Conservation (phyloP, 2,113 vertebrate species). For the Poeciliopsis retropinna region DNA sequence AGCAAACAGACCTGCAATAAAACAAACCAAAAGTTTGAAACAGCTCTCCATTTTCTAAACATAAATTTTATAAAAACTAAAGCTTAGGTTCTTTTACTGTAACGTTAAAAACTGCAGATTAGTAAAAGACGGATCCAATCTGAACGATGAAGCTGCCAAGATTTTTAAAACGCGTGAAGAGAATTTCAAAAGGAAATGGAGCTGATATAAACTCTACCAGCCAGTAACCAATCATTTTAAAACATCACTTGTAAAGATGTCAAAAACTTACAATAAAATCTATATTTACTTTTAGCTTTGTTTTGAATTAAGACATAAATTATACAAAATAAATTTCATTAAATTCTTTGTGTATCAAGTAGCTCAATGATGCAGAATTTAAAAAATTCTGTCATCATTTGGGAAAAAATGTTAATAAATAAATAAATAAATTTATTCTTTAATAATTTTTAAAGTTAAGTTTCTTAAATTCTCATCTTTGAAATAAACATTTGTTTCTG, state of each 20-base stretch:
- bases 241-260: background rate
- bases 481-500: background rate
- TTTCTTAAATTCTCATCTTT: background rate
- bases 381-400: too few relatives aligned
- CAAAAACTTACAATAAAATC: background rate
- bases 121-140: background rate
- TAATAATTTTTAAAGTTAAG: background rate
- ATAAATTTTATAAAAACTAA: background rate
- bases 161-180: too few relatives aligned
- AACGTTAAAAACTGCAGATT: background rate
- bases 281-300: background rate
- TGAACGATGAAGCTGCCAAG: background rate
- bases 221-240: background rate
- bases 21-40: background rate
- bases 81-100: background rate
- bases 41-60: background rate
- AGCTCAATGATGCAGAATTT: too few relatives aligned
- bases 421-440: too few relatives aligned
- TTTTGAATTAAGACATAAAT: too few relatives aligned
- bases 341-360: too few relatives aligned
- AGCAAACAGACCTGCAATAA: background rate
- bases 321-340: too few relatives aligned
- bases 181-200: background rate
- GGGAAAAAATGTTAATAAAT: too few relatives aligned
- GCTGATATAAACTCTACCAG: background rate